phyloP scores from a whole-genome alignment of 2,113 vertebrate genomes.

The Plotosus lineatus region DNA sequence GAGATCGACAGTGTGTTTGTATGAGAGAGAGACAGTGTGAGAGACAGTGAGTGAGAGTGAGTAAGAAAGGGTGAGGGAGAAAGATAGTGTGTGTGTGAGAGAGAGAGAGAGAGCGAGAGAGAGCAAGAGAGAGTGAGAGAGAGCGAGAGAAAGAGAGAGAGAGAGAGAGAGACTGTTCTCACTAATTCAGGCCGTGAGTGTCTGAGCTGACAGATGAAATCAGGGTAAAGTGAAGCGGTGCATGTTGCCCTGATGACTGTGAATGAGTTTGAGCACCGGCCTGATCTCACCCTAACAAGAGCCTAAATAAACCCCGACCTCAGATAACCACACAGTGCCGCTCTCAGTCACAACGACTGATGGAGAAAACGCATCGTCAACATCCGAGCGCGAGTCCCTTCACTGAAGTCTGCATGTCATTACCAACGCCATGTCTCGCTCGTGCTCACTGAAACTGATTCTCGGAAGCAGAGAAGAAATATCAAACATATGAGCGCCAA shows the following conservation, averaged over 20 bases:
- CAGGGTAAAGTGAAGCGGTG: not conserved
- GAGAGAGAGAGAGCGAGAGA: not conserved
- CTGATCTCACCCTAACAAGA: constrained; percentile 9
- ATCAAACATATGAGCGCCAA: too few species aligned
- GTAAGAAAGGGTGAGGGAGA: too few species aligned
- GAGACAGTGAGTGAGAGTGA: too few species aligned
- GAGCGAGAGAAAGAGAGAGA: not conserved
- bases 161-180: not conserved
- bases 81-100: not conserved
- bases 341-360: not conserved
- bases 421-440: too few species aligned
- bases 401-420: not conserved
- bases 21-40: too few species aligned
- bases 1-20: too few species aligned
- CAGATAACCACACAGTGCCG: not conserved
- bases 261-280: constrained; percentile 9
- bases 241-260: constrained; percentile 12
- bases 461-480: too few species aligned
- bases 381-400: not conserved
- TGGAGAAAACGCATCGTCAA: not conserved
- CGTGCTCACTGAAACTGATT: too few species aligned
- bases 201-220: not conserved
- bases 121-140: not conserved
- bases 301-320: not conserved
- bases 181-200: not conserved